These are phyloP conservation scores for Gymnoscopelus microlampas DNA, from an alignment of 2,797 vertebrate species.

Conservation along the genomic window DNA sequence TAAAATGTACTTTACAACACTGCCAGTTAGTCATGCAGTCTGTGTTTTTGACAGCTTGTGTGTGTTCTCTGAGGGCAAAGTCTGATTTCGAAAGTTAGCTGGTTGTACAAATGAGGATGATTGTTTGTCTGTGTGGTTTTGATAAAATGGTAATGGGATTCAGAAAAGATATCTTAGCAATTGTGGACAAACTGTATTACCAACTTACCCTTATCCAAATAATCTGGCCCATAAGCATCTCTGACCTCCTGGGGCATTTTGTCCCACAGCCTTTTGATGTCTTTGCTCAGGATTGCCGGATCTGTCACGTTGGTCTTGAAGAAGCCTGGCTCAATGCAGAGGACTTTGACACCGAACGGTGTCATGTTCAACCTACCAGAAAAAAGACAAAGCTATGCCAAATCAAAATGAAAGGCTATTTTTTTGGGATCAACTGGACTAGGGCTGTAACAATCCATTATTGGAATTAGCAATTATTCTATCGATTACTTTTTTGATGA, in stretches of 20 bases:
- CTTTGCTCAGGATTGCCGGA: constrained; percentile 31
- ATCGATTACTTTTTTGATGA: too few species aligned
- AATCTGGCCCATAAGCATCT: constrained; percentile 77
- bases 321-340: constrained; percentile 83
- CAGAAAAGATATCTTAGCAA: too few species aligned
- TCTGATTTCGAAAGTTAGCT: not conserved
- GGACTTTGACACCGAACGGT: constrained; percentile 76
- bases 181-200: not conserved
- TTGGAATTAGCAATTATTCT: too few species aligned
- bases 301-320: constrained; percentile 79
- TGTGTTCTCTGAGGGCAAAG: not conserved
- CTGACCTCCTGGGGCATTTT: constrained; percentile 72
- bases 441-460: too few species aligned
- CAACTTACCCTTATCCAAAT: constrained; percentile 56
- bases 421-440: not conserved
- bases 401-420: not conserved
- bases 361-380: constrained; percentile 67
- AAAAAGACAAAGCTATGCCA: not conserved
- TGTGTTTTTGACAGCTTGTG: too few species aligned
- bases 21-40: too few species aligned
- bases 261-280: constrained; percentile 64
- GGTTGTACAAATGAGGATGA: not conserved
- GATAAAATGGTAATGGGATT: too few species aligned
- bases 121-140: not conserved
- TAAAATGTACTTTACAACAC: too few species aligned